Base-by-base conservation (phyloP, 1,140 invertebrate species). In the Cylas formicarius region DNA sequence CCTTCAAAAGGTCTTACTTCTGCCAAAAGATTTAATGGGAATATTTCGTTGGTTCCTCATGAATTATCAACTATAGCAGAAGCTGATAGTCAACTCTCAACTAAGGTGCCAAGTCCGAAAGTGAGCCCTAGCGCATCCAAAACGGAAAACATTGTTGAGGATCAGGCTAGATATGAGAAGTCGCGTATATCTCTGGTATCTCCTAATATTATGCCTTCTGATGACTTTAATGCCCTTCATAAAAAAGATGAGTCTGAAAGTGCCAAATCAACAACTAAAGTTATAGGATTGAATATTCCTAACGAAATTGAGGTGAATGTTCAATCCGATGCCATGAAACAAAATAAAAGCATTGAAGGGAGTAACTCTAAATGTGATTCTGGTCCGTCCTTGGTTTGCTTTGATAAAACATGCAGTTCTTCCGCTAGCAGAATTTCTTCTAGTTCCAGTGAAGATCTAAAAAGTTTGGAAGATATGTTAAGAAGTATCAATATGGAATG, bases 1-100 rank as follows among this genome's bases (percentile, higher is more conserved):
- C 52, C 58, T 4, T 57, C 60, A 11, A 54, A 53, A 41, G 49
- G 55, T 11, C 34, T 58, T 8, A 41, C 34, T 5, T 45, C 34
- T 8, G 50, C 47, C 7, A 51, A 52, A 41, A 50, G 61, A 53
- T 36, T 55, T 61, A 68, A 57, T 53, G 53, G 22, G 62, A 60
- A 56, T 59, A 68, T 72, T 36, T 47, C 53, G 18, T 46, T 67
- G 14, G 53, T 66, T 21, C 71, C 73, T 3, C 78, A 79, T 49
- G 78, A 82, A 56, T 62, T 81, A 11, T 81, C 78, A 7, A 80
- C 78, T 4, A 80, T 82, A 28, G 62, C 74, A 4, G 78, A 82
- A 69, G 57, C 52, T 3, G 63, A 66, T 19, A 66, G 58, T 44
- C 57, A 58, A 26, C 8, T 49, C 8, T 57, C 57, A 2, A 52